Evolutionary conservation across 1,140 invertebrate species (phyloP).

Genomic region (Plutomurus gul): DNA sequence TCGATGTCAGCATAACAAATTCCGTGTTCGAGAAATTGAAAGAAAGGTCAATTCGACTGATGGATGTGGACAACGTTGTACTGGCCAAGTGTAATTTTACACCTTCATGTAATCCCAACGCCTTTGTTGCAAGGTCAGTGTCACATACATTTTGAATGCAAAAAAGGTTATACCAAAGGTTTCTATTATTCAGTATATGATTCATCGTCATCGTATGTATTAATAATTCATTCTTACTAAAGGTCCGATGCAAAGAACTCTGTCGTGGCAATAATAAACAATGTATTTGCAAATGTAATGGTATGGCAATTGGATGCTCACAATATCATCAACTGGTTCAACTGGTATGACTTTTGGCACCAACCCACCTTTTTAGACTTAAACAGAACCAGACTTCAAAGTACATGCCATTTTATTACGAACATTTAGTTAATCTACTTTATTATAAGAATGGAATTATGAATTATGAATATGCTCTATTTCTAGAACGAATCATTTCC

Average conservation of each 20-base stretch:
- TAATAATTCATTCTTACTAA: neutral
- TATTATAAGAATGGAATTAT: neutral
- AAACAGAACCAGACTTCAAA: neutral
- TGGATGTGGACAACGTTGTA: neutral
- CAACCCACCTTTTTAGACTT: neutral
- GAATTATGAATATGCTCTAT: neutral
- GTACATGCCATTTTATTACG: neutral
- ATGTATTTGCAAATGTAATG: neutral
- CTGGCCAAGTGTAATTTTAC: neutral
- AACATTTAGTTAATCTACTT: neutral
- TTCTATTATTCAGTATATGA: neutral
- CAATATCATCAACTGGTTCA: slow-evolving; percentile 29
- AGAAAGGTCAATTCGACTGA: neutral
- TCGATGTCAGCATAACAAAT: neutral
- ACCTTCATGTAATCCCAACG: neutral
- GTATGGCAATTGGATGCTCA: neutral
- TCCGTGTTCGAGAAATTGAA: neutral
- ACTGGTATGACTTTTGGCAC: slow-evolving; percentile 8
- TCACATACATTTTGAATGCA: neutral
- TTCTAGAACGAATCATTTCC: neutral
- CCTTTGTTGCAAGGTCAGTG: neutral
- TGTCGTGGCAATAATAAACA: neutral
- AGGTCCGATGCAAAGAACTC: neutral
- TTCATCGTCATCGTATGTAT: neutral
- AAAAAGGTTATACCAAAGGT: neutral